Conservation (phyloP, 2,113 vertebrate species). For the Nerophis ophidion region DNA sequence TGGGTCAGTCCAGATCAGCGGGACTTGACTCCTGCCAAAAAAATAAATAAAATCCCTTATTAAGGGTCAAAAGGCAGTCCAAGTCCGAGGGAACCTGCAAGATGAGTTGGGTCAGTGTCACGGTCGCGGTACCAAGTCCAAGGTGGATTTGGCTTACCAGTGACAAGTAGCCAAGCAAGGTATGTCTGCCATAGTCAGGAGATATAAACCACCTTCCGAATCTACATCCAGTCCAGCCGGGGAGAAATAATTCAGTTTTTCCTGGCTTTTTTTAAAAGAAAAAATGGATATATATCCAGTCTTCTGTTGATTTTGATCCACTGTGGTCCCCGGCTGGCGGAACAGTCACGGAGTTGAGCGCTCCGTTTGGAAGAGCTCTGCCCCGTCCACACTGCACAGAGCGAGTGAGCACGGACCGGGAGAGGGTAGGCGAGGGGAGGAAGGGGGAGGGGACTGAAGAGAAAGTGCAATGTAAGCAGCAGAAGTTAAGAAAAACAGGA, state of each 20-base stretch:
- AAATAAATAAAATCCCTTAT: conserved; percentile 24
- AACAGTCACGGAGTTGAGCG: conserved; percentile 40
- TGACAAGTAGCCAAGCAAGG: conserved; percentile 8
- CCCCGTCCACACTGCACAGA: conserved; percentile 57
- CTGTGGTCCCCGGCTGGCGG: conserved; percentile 27
- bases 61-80: conserved; percentile 56
- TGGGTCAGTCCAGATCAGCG: conserved; percentile 53
- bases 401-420: conserved; percentile 67
- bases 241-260: conserved; percentile 54
- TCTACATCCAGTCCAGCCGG: conserved; percentile 31
- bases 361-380: conserved; percentile 49
- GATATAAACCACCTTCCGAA: conserved; percentile 18
- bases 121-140: conserved; percentile 24
- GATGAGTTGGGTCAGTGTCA: conserved; percentile 73
- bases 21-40: conserved; percentile 63
- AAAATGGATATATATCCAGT: conserved; percentile 27
- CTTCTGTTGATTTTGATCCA: conserved; percentile 14
- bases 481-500: conserved; percentile 17
- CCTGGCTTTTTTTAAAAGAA: conserved; percentile 35
- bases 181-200: conserved; percentile 17
- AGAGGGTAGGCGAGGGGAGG: conserved; percentile 31
- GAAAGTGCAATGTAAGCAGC: conserved; percentile 10
- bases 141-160: conserved; percentile 21
- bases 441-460: conserved; percentile 4
- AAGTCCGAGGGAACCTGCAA: conserved; percentile 65